Conservation (phyloP, 2,888 invertebrate genomes). For the Elmis aenea region DNA sequence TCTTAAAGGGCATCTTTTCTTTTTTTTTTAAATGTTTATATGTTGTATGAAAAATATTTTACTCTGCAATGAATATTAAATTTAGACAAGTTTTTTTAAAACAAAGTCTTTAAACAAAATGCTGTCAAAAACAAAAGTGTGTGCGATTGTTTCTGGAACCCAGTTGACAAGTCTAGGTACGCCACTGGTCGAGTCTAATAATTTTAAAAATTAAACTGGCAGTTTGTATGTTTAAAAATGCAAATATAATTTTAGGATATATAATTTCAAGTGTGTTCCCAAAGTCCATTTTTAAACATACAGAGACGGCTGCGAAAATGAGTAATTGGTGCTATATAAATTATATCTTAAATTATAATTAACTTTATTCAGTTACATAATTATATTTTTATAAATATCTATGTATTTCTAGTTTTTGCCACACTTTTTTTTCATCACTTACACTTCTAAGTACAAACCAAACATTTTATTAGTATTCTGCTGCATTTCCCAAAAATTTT, state of each 20-base stretch:
- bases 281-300: constrained; percentile 19
- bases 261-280: constrained; percentile 19
- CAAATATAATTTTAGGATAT: constrained; percentile 19
- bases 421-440: constrained; percentile 18
- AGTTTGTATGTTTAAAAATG: constrained; percentile 18
- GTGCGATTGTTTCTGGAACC: too few species aligned
- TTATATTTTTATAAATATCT: constrained; percentile 17
- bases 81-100: too few species aligned
- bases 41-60: too few species aligned
- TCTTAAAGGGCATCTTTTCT: too few species aligned
- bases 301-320: constrained; percentile 7
- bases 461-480: constrained; percentile 22
- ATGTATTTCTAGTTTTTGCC: constrained; percentile 9
- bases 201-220: constrained; percentile 15
- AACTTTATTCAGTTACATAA: constrained; percentile 6
- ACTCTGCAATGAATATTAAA: too few species aligned
- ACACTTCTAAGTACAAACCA: constrained; percentile 22
- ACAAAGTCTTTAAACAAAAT: too few species aligned
- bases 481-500: too few species aligned
- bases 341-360: neutral
- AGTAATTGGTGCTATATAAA: constrained; percentile 20
- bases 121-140: too few species aligned
- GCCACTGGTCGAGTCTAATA: too few species aligned
- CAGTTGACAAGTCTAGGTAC: too few species aligned
- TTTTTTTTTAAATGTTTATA: too few species aligned